A percentile compares a stretch with the other conserved stretches of the same genome.
Evolutionary conservation across 2,888 invertebrate species (phyloP).

Genomic region (Eupeodes luniger): DNA sequence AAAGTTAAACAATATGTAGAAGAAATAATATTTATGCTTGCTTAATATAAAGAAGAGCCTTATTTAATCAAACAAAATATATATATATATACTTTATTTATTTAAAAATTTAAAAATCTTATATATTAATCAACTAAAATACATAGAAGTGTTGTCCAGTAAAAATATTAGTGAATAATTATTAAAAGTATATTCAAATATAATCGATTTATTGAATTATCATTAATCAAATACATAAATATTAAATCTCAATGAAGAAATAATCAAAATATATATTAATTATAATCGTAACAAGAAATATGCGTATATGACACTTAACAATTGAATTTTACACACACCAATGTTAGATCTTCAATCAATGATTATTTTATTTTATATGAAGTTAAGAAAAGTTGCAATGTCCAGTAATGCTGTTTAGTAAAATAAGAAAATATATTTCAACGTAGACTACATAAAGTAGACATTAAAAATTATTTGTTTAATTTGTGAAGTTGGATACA

Average conservation of each 20-base stretch:
- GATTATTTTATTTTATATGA: constrained; percentile 13
- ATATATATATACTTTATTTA: neutral
- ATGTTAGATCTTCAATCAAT: neutral
- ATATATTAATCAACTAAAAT: neutral
- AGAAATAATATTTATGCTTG: neutral
- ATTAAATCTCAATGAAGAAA: neutral
- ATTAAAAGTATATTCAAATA: neutral
- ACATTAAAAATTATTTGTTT: neutral
- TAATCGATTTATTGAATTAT: neutral
- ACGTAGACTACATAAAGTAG: neutral
- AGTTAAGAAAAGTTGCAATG: neutral
- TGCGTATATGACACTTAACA: neutral
- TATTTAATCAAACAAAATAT: neutral
- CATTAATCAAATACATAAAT: neutral
- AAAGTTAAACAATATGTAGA: neutral
- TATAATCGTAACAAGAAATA: neutral
- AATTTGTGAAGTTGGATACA: neutral
- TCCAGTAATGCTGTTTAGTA: neutral
- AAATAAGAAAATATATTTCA: neutral
- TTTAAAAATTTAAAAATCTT: neutral
- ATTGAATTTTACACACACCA: neutral
- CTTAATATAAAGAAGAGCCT: neutral
- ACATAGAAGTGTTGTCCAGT: no score
- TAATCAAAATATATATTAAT: neutral
- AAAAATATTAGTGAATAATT: neutral